These are phyloP conservation scores for Diadema setosum DNA, from an alignment of 35 echinoderm and acorn worm genomes.

Conservation along the genomic window DNA sequence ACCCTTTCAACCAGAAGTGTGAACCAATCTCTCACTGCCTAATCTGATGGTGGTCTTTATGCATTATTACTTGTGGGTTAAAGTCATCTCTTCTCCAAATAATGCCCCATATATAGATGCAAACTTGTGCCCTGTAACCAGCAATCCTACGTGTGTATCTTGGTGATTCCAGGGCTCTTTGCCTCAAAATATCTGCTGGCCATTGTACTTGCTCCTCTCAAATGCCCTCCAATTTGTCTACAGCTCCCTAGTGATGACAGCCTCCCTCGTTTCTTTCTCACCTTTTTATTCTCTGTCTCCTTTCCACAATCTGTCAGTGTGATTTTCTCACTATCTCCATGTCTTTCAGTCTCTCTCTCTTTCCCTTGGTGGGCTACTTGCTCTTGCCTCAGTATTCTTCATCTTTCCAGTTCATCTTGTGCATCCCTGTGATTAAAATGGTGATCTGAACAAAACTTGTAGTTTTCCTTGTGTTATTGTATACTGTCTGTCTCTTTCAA, in stretches of 20 bases:
- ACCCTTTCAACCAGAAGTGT: too few relatives aligned
- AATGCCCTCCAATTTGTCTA: background rate
- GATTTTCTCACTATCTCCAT: background rate
- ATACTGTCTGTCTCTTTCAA: too few relatives aligned
- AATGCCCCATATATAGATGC: background rate
- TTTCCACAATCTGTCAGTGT: background rate
- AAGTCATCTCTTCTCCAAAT: slow-evolving; percentile 11
- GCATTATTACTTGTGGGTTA: slow-evolving; percentile 3
- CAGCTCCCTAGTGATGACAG: background rate
- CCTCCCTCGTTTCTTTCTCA: background rate
- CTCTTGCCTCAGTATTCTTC: background rate
- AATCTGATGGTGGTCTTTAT: slow-evolving; percentile 5
- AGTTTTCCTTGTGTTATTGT: too few relatives aligned
- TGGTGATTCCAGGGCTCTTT: background rate
- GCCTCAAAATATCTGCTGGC: background rate
- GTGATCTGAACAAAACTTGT: background rate
- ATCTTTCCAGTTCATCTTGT: background rate
- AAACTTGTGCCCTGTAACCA: background rate
- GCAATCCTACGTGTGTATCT: background rate
- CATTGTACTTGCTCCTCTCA: background rate
- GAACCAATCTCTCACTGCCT: background rate
- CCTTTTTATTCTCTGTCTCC: too few relatives aligned
- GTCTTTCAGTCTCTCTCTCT: background rate
- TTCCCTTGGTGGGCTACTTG: background rate
- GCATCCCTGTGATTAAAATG: background rate